Base-by-base conservation (phyloP, 2,888 invertebrate species). In the Zonitis immaculata region DNA sequence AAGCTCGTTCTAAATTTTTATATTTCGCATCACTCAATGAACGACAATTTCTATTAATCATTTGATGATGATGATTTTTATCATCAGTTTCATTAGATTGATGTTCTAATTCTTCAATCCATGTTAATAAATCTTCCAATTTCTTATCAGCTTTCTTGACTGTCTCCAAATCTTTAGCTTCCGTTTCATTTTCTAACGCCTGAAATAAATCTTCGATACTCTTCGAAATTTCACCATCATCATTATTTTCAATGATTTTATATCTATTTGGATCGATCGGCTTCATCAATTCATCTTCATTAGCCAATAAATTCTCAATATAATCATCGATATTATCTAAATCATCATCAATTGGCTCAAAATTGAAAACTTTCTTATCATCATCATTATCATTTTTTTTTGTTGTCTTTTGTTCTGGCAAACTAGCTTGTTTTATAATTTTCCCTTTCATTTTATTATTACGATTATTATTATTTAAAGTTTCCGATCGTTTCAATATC, bases 161-260 rank as follows among this genome's bases (percentile, higher is more conserved):
- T n/a, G 54, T 49, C 28, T 63, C 64, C 16, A 52, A 44, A 20
- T 57, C 59, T 22, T 58, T 55, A 6, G 58, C 59, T 42, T 56
- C 59, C 4, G 71, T 70, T 66, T 75, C 75, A 3, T 67, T 68
- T 65, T 75, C 73, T 28, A 77, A 56, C 12, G 75, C 76, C 60
- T 72, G 72, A 18, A 77, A 67, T 44, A 77, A 63, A 64, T 76
- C 75, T 63, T 77, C 77, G 54, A 77, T 76, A 57, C 77, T 77
- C 52, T 71, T 73, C 3, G 73, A 73, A 2, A 69, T 57, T 25
- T 65, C 61, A 50, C 68, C 71, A 5, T 66, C 66, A 26, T 65
- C 65, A 12, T 57, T 53, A 14, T 63, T 60, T 11, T 62, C 58
- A 14, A 56, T 57, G 9, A 48, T 42, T 46, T 60, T 58, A 50